A percentile compares a stretch with the other conserved stretches of the same genome.
phyloP scores from a whole-genome alignment of 2,113 vertebrate species.

The Talpa occidentalis region DNA sequence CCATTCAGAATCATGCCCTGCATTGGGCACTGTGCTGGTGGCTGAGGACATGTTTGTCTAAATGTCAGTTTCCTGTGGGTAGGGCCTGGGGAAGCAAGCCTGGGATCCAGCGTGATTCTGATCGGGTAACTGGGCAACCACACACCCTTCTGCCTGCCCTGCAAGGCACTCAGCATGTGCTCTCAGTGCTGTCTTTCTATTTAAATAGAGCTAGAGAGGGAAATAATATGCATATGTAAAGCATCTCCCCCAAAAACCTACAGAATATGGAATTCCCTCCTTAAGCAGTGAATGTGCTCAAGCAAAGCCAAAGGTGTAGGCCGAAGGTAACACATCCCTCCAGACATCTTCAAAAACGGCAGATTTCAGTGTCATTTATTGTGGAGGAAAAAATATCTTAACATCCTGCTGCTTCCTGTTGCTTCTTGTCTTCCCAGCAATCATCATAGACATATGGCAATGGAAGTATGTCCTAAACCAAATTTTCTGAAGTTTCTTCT shows the following conservation, averaged over 20 bases:
- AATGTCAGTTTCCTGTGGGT: slow-evolving; percentile 65
- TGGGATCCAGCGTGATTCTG: not conserved
- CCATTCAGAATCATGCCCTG: slow-evolving; percentile 61
- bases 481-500: not conserved
- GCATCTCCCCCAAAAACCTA: not conserved
- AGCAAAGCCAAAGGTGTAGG: not conserved
- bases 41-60: slow-evolving; percentile 67
- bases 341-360: not conserved
- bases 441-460: not conserved
- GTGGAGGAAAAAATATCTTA: not conserved
- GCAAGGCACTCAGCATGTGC: accelerated
- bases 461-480: not conserved
- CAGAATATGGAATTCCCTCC: not conserved
- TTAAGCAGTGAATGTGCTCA: not conserved
- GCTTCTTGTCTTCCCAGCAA: not conserved
- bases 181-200: not conserved
- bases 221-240: not conserved
- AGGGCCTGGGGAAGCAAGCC: not conserved
- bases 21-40: not conserved
- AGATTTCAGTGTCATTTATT: not conserved
- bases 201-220: not conserved
- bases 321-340: not conserved
- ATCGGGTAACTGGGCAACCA: slow-evolving; percentile 42
- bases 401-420: not conserved
- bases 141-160: not conserved